Evolutionary conservation across 2,797 vertebrate genomes (phyloP).

Genomic region (Benthosema pterotum): DNA sequence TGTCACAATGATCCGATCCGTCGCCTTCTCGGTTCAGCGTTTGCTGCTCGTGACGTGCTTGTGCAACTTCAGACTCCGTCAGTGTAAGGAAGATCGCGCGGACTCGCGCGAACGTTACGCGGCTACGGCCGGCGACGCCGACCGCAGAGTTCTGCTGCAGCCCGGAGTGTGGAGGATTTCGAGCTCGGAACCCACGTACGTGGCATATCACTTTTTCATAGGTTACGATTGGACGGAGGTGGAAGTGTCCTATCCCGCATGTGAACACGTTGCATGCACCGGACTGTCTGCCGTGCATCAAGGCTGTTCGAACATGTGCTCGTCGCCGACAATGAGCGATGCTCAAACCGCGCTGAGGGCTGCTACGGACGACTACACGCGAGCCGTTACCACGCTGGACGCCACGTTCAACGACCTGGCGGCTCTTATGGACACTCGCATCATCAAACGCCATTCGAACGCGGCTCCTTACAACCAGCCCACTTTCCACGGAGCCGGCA

Average conservation of each 20-base stretch:
- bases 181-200: background rate
- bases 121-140: background rate
- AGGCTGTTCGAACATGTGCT: conserved; percentile 5
- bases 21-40: background rate
- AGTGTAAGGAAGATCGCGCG: no score
- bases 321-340: background rate
- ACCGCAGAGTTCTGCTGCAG: conserved; percentile 5
- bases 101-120: no score
- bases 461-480: background rate
- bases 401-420: background rate
- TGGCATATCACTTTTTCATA: conserved; percentile 4
- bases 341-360: background rate
- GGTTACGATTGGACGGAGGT: conserved; percentile 5
- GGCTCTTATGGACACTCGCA: conserved; percentile 7
- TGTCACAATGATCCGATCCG: background rate
- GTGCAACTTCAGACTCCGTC: no score
- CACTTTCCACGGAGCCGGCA: background rate
- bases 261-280: background rate
- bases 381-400: background rate
- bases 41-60: no score
- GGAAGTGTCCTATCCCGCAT: background rate
- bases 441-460: background rate
- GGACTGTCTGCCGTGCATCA: background rate
- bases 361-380: background rate
- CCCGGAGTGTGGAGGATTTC: conserved; percentile 21